Evolutionary conservation across 1,140 invertebrate species (phyloP).

Genomic region (Drosophila orosa): DNA sequence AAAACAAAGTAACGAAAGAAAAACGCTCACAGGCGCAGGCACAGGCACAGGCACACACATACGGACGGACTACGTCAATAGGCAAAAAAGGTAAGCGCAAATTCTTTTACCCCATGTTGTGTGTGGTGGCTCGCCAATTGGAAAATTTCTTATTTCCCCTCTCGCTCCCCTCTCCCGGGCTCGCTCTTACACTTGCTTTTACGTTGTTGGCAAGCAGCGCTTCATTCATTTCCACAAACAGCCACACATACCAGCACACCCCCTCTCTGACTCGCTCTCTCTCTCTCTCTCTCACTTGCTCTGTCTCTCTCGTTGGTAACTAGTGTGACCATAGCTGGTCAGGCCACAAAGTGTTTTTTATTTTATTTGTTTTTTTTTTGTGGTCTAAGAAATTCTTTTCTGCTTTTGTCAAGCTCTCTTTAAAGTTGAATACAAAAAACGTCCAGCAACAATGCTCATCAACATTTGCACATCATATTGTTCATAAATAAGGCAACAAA

Average conservation of each 20-base stretch:
- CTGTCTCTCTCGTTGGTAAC: constrained; percentile 38
- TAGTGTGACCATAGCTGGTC: constrained; percentile 76
- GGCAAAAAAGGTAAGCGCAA: constrained; percentile 70
- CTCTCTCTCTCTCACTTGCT: constrained; percentile 21
- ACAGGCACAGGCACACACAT: constrained; percentile 37
- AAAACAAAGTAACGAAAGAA: constrained; percentile 48
- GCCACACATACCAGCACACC: constrained; percentile 38
- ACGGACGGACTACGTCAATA: constrained; percentile 74
- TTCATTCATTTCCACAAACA: constrained; percentile 57
- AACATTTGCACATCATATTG: constrained; percentile 68
- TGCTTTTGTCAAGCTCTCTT: constrained; percentile 13
- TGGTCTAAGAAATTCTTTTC: constrained; percentile 32
- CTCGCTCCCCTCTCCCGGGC: constrained; percentile 23
- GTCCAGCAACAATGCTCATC: constrained; percentile 57
- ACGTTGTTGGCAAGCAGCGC: constrained; percentile 57
- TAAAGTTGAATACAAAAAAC: constrained; percentile 54
- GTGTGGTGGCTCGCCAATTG: constrained; percentile 63
- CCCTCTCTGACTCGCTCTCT: constrained; percentile 38
- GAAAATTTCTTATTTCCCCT: constrained; percentile 72
- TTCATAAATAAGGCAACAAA: constrained; percentile 47
- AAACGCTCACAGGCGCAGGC: constrained; percentile 36
- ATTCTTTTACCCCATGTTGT: constrained; percentile 49
- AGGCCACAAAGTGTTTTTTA: constrained; percentile 51
- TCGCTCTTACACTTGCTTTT: constrained; percentile 51
- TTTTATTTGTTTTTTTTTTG: constrained; percentile 13